Base-by-base conservation (phyloP, 2,113 vertebrate genomes). In the Nothocercus nigrocapillus region DNA sequence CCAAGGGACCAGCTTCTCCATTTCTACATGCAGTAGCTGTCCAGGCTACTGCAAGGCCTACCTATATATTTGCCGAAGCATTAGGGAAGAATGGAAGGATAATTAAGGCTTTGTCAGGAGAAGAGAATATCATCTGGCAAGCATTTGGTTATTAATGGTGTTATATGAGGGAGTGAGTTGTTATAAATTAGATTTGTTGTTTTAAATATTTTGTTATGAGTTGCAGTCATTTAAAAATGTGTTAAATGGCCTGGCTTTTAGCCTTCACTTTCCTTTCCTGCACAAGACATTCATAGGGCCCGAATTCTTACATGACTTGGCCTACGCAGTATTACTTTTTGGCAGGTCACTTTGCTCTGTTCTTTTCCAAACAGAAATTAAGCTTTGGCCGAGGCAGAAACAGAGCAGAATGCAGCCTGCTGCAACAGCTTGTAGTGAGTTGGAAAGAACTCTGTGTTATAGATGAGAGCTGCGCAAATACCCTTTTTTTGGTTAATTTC, bases 371-470 rank as follows among this genome's bases (percentile, higher is more conserved):
- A 83, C 20, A 94, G 95, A 97, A 93, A 97, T 95, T 92, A 96
- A 92, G 86, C 66, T 88, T 70, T 95, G 94, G 93, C 92, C 94
- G 3, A 96, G 85, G 53, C 53, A 96, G 66, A 92, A 90, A 58
- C 53, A 76, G 73, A 97, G 93, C 95, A 96, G 94, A 97, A 97
- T 90, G 90, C 82, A 95, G 85, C 93, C 85, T 96, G 90, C 73
- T 93, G 58, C 90, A 96, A 96, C 94, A 97, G 95, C 93, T 97
- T 97, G 96, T 84, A 93, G 94, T 89, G 90, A 96, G 77, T 86
- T 96, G 93, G 93, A 97, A 97, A 86, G 95, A 96, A 96, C 92
- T 94, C 88, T 76, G n/a, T 93, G 94, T 96, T 96, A 96, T 90
- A 94, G 90, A 96, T 75, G 66, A 93, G 74, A 90, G 68, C 93